A percentile compares a stretch with the other conserved stretches of the same genome.
These are phyloP conservation scores for Latrodectus elegans DNA, from an alignment of 2,888 invertebrate genomes.

Conservation along the genomic window DNA sequence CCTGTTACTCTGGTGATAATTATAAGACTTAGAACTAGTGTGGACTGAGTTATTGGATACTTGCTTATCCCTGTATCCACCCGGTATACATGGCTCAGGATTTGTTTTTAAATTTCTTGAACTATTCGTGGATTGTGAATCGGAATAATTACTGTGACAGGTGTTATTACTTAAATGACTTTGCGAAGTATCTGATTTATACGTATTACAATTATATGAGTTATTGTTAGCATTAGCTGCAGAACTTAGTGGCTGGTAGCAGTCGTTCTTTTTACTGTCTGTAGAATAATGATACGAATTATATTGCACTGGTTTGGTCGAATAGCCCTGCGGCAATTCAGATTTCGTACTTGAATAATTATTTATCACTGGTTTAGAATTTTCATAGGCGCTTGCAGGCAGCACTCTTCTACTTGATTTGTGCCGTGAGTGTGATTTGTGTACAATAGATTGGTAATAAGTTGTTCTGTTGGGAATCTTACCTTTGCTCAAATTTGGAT, in stretches of 20 bases:
- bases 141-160: slow-evolving; percentile 29
- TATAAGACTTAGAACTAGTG: slow-evolving; percentile 25
- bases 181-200: slow-evolving; percentile 42
- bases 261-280: slow-evolving; percentile 48
- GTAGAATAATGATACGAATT: slow-evolving; percentile 32
- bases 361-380: slow-evolving; percentile 48
- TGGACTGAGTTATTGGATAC: neutral
- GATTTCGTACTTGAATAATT: slow-evolving; percentile 21
- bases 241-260: slow-evolving; percentile 34
- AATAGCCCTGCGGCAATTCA: slow-evolving; percentile 27
- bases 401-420: slow-evolving; percentile 58
- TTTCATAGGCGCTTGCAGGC: slow-evolving; percentile 59
- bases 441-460: slow-evolving; percentile 61
- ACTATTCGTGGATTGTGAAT: slow-evolving; percentile 9
- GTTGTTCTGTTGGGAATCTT: slow-evolving; percentile 60
- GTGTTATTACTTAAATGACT: slow-evolving; percentile 26
- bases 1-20: slow-evolving; percentile 38
- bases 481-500: slow-evolving; percentile 32
- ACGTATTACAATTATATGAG: slow-evolving; percentile 40
- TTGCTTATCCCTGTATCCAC: slow-evolving; percentile 41
- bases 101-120: slow-evolving; percentile 38
- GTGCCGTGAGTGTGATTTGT: slow-evolving; percentile 56
- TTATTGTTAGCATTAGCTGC: slow-evolving; percentile 6
- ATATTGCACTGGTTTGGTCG: slow-evolving; percentile 48
- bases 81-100: slow-evolving; percentile 19